These are phyloP conservation scores for Colletes gigas DNA, from an alignment of 1,140 invertebrate species.

Conservation along the genomic window DNA sequence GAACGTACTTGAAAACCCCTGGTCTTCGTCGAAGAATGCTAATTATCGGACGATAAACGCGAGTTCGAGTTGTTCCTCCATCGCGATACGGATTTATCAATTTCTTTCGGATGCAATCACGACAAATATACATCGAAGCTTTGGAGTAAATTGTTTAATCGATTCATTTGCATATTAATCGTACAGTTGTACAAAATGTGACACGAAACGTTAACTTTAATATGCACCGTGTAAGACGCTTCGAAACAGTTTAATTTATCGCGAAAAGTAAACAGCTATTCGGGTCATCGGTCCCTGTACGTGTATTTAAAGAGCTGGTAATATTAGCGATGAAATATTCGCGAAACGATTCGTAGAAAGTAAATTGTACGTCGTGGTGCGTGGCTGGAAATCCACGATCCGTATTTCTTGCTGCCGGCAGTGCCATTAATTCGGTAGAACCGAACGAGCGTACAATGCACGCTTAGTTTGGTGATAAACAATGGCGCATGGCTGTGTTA, in stretches of 20 bases:
- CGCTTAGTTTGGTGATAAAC: conserved; percentile 45
- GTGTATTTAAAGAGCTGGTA: too few relatives aligned
- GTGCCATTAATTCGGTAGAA: conserved; percentile 44
- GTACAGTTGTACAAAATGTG: too few relatives aligned
- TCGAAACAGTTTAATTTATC: too few relatives aligned
- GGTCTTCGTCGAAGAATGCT: neutral
- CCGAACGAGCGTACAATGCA: conserved; percentile 39
- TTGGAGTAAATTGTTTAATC: too few relatives aligned
- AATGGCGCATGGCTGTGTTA: neutral
- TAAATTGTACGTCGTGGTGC: neutral
- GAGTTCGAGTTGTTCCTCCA: neutral
- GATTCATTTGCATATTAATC: too few relatives aligned
- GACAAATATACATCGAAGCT: too few relatives aligned
- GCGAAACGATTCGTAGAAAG: neutral
- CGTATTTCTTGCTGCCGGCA: neutral
- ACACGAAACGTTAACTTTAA: too few relatives aligned
- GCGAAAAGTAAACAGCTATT: too few relatives aligned
- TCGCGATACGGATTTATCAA: too few relatives aligned
- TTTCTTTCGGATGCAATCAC: neutral
- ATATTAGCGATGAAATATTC: too few relatives aligned
- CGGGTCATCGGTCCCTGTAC: too few relatives aligned
- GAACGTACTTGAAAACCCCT: neutral
- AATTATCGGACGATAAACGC: conserved; percentile 17
- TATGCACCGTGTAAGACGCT: too few relatives aligned
- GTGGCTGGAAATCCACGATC: neutral